Percentiles rank a stretch among this genome's conserved stretches.
These are phyloP conservation scores for Drosophila parvula DNA, from an alignment of 1,140 invertebrate species.

Conservation along the genomic window DNA sequence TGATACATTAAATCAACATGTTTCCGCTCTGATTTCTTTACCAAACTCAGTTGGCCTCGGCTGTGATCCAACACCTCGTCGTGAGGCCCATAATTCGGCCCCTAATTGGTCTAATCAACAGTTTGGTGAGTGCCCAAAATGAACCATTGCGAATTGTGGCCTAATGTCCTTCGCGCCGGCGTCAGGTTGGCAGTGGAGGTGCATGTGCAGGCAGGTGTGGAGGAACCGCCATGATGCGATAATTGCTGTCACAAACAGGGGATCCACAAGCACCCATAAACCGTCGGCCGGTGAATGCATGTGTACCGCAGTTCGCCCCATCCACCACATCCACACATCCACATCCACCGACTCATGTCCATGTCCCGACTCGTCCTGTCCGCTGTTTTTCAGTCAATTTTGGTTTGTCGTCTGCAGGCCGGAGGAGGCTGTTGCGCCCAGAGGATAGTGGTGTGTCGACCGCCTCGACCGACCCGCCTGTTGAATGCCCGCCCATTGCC, in stretches of 20 bases:
- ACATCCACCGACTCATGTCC: neutral
- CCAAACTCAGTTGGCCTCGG: neutral
- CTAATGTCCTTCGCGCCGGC: slow-evolving; percentile 9
- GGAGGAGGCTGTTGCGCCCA: neutral
- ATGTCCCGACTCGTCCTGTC: neutral
- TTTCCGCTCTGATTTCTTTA: slow-evolving; percentile 48
- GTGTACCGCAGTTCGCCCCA: neutral
- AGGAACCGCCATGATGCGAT: slow-evolving; percentile 26
- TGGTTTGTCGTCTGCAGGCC: slow-evolving; percentile 64
- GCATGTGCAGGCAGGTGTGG: neutral
- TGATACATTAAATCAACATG: slow-evolving; percentile 62
- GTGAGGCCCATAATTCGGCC: neutral
- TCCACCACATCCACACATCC: slow-evolving; percentile 41
- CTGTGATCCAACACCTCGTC: neutral
- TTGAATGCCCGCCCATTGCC: slow-evolving; percentile 15
- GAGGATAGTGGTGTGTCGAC: neutral
- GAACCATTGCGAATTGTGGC: slow-evolving; percentile 35
- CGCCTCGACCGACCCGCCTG: slow-evolving; percentile 6
- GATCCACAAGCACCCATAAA: slow-evolving; percentile 48
- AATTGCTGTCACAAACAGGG: slow-evolving; percentile 70
- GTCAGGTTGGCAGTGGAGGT: neutral
- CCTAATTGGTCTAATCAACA: slow-evolving; percentile 48
- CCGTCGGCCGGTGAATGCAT: slow-evolving; percentile 21
- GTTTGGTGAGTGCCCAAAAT: slow-evolving; percentile 26
- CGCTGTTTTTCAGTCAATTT: slow-evolving; percentile 65